These are phyloP conservation scores for Macaria liturata DNA, from an alignment of 2,888 invertebrate species.

Conservation along the genomic window DNA sequence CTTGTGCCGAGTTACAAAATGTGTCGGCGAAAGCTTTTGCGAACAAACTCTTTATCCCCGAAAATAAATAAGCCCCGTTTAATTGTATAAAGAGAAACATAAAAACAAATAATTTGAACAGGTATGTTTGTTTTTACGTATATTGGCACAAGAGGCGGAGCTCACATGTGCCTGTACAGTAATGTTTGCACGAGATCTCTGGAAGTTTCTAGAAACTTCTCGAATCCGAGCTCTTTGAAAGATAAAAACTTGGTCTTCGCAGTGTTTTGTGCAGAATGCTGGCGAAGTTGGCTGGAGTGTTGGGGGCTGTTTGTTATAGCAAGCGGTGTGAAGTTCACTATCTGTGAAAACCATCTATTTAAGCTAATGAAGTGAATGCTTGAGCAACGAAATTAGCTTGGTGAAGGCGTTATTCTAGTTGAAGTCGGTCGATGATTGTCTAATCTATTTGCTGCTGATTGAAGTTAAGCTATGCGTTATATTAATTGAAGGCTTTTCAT, in stretches of 20 bases:
- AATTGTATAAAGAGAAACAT: no score
- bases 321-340: constrained; percentile 2
- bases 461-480: no score
- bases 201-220: constrained; percentile 32
- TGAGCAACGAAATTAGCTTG: neutral
- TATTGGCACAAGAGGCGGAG: no score
- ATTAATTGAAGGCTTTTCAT: no score
- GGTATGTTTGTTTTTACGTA: no score
- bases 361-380: neutral
- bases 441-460: no score
- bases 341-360: neutral
- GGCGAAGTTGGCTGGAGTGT: constrained; percentile 3
- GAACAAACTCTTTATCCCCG: no score
- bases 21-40: no score
- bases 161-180: constrained; percentile 13
- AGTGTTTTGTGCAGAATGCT: constrained; percentile 15
- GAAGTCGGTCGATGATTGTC: neutral
- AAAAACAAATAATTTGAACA: no score
- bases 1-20: no score
- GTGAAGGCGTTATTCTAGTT: no score
- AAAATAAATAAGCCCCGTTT: no score
- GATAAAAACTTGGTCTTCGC: constrained; percentile 34
- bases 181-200: constrained; percentile 29
- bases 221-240: constrained; percentile 23
- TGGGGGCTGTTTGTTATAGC: constrained; percentile 8